phyloP scores from a whole-genome alignment of 2,113 vertebrate species.

The Pedionomus torquatus region DNA sequence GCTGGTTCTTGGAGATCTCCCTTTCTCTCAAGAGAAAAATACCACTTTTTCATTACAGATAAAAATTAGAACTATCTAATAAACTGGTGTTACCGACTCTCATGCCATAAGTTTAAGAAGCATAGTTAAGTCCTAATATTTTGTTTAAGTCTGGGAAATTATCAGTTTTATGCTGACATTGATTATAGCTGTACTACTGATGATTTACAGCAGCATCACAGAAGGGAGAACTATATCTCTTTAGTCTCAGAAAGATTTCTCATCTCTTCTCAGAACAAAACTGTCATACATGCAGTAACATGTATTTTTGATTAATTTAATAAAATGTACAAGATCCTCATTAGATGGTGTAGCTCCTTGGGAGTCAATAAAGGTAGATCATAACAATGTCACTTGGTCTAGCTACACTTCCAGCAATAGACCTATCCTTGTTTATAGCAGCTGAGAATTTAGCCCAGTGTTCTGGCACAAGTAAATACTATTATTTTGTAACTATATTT shows the following conservation, averaged over 20 bases:
- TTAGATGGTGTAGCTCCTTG: background rate
- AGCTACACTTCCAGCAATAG: background rate
- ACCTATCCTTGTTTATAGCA: background rate
- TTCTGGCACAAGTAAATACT: constrained; percentile 7
- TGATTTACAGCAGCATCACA: background rate
- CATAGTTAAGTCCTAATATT: background rate
- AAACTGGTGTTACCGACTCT: background rate
- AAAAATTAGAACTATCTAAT: background rate
- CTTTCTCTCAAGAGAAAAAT: background rate
- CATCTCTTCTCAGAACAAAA: background rate
- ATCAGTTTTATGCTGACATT: background rate
- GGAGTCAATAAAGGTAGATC: background rate
- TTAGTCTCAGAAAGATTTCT: background rate
- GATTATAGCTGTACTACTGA: background rate
- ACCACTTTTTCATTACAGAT: background rate
- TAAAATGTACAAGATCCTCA: background rate
- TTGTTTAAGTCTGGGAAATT: background rate
- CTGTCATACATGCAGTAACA: background rate
- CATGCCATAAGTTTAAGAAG: background rate
- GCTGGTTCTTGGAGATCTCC: background rate
- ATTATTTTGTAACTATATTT: constrained; percentile 32
- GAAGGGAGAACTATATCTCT: background rate
- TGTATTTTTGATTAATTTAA: background rate
- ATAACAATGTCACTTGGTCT: background rate
- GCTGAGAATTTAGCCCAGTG: background rate